Evolutionary conservation across 2,113 vertebrate genomes (phyloP), one percentile per base, ranked within the genome.

Genomic region (Myrmophylax atrothorax): DNA sequence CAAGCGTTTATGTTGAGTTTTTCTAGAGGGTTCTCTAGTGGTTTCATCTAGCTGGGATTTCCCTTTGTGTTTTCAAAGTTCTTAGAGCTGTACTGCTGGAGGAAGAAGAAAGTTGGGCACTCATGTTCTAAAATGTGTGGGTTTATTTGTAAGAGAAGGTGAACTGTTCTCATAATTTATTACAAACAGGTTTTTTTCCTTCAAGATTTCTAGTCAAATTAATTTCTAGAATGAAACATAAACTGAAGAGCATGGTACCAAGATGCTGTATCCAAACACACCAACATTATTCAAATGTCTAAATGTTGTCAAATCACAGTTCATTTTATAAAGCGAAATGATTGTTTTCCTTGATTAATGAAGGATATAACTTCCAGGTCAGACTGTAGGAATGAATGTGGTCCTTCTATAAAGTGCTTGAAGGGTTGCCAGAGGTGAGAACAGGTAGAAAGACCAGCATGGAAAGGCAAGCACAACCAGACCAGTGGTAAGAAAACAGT

Each of bases 221-320:
- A 1, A 22, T 56, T 73, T 90, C 28, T 62, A n/a, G n/a, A 76
- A 52, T 64, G 26, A 76, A 85, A n/a, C 16, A 58, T 64, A 87
- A 67, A 4, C 12, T 42, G 8, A 55, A 31, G 26, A 55, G 60
- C 35, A 5, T 46, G 44, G 12, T 23, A 44, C 22, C 7, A 60
- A 89, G 52, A 10, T 55, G 25, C 37, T 84, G 26, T 12, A 66
- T 58, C 63, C 62, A 69, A 56, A 77, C 7, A 19, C 42, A 6
- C 19, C 28, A 52, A 0, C 1, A 0, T 33, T 75, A 29, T 47
- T 55, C 10, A 58, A 53, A 67, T 37, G 1, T 49, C 24, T 58
- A 16, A 15, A 38, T 46, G 22, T 25, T 75, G 33, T 74, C 46
- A 77, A 55, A 53, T 67, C 15, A 15, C 23, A 37, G 23, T 33